Conservation (phyloP, 2,888 invertebrate species). For the Lasioglossum malachurum region DNA sequence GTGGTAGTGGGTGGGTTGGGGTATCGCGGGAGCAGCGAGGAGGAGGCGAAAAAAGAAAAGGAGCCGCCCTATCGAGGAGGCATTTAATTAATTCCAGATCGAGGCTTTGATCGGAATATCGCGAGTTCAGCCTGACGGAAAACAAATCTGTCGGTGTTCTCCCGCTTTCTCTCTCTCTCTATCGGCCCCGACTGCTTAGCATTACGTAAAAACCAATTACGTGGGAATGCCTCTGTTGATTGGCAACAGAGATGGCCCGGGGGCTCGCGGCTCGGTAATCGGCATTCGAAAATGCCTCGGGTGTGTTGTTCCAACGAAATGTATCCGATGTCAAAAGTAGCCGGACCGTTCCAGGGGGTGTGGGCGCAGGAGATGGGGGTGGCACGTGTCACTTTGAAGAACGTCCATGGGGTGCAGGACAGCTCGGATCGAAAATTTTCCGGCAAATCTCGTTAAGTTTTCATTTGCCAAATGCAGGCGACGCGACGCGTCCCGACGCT, state of each 20-base stretch:
- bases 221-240: conserved; percentile 82
- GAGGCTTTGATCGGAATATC: conserved; percentile 80
- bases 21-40: neutral
- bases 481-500: conserved; percentile 40
- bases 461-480: conserved; percentile 79
- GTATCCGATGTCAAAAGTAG: conserved; percentile 81
- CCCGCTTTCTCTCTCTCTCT: conserved; percentile 20
- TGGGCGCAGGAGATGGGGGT: conserved; percentile 25
- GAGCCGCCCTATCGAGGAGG: conserved; percentile 57
- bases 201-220: conserved; percentile 84
- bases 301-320: conserved; percentile 80
- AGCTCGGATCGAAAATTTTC: conserved; percentile 61
- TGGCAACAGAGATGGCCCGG: conserved; percentile 72
- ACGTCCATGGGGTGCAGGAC: conserved; percentile 54
- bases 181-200: conserved; percentile 74
- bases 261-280: conserved; percentile 51
- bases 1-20: neutral
- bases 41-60: conserved; percentile 52
- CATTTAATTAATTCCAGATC: conserved; percentile 74
- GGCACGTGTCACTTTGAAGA: conserved; percentile 76
- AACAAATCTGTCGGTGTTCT: conserved; percentile 68
- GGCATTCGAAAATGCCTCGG: conserved; percentile 72
- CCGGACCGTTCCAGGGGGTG: conserved; percentile 19
- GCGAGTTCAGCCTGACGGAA: conserved; percentile 79
- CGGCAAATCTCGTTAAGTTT: conserved; percentile 81